phyloP scores from a whole-genome alignment of 2,797 vertebrate species.

The Semaprochilodus insignis region DNA sequence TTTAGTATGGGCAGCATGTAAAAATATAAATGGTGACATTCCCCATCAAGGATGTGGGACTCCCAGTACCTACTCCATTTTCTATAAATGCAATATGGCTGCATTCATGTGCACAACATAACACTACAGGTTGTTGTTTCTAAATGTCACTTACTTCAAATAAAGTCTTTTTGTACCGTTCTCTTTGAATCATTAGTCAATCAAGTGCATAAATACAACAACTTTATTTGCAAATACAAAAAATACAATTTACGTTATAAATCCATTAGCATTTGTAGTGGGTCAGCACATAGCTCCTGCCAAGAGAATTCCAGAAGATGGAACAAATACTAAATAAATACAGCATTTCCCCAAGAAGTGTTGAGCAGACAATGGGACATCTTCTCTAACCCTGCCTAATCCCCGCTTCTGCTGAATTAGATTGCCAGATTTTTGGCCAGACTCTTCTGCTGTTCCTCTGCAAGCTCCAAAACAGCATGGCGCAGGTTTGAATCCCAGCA shows the following conservation, averaged over 20 bases:
- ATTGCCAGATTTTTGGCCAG: constrained; percentile 26
- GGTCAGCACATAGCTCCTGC: background rate
- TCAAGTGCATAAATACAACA: constrained; percentile 2
- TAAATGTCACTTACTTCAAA: background rate
- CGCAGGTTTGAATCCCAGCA: constrained; percentile 36
- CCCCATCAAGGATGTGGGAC: no score
- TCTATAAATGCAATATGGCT: background rate
- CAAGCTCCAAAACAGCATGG: constrained; percentile 12
- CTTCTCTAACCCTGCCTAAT: no score
- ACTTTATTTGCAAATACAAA: constrained; percentile 50
- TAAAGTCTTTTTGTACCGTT: constrained; percentile 20
- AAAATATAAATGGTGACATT: no score
- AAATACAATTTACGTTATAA: background rate
- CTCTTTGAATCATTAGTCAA: background rate
- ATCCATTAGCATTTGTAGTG: background rate
- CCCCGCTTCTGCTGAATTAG: background rate
- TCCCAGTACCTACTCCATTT: background rate
- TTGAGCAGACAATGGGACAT: background rate
- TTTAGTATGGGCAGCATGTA: no score
- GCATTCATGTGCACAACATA: background rate
- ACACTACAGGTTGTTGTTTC: background rate
- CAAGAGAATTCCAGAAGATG: background rate
- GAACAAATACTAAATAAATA: background rate
- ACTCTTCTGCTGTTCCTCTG: constrained; percentile 39
- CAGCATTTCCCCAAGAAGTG: background rate